These are phyloP conservation scores for Bombus superbus DNA, from an alignment of 1,140 invertebrate genomes.

Conservation along the genomic window DNA sequence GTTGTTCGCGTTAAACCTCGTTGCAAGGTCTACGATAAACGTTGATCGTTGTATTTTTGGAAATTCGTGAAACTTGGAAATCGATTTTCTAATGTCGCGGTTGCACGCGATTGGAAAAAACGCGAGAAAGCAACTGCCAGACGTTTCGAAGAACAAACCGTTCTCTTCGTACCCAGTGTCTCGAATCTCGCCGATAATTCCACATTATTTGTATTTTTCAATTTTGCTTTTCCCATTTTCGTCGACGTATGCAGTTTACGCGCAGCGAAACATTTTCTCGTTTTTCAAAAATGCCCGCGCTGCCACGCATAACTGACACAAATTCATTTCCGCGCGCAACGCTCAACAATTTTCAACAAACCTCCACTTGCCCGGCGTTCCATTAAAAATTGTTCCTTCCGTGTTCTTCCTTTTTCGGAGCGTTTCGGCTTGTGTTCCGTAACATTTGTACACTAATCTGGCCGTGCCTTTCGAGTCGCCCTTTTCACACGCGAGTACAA, in stretches of 20 bases:
- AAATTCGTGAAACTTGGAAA: too few relatives aligned
- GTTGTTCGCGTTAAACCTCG: too few relatives aligned
- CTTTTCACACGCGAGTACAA: background rate
- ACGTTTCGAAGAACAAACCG: too few relatives aligned
- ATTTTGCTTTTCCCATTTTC: too few relatives aligned
- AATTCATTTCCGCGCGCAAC: background rate
- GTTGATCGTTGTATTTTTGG: too few relatives aligned
- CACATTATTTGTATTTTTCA: background rate
- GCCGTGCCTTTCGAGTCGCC: background rate
- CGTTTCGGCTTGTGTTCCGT: background rate
- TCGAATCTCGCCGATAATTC: too few relatives aligned
- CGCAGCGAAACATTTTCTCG: background rate
- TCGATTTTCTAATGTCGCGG: too few relatives aligned
- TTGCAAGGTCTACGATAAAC: too few relatives aligned
- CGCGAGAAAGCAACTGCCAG: too few relatives aligned
- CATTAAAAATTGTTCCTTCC: slow-evolving; percentile 9
- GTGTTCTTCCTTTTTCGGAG: background rate
- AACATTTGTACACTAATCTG: slow-evolving; percentile 19
- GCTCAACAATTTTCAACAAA: background rate
- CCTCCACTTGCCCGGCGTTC: background rate
- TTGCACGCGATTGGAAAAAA: too few relatives aligned
- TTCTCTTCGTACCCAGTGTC: too few relatives aligned
- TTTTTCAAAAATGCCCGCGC: background rate
- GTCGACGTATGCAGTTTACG: background rate
- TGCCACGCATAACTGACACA: background rate